Base-by-base conservation (phyloP, 2,797 vertebrate genomes). In the Carapus acus region DNA sequence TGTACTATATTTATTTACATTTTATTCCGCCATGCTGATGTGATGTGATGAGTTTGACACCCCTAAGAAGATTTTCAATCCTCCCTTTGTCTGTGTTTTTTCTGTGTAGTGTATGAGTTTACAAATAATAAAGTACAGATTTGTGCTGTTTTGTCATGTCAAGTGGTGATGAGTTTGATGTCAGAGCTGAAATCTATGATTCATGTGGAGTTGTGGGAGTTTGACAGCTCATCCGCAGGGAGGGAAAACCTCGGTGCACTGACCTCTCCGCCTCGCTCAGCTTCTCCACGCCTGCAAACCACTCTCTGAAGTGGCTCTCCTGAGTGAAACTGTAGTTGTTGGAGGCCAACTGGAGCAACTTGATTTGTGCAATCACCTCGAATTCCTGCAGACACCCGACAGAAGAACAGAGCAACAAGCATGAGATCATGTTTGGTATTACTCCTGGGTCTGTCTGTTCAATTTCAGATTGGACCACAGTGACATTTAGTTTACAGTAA, bases 281-380 rank as follows among this genome's bases (percentile, higher is more conserved):
- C 49, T 90, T 73, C 58, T 91, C 92, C 80, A 91, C 66, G 15
- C 87, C 78, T 3, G 83, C 86, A 69, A 95, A 93, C 94, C 93
- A 97, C 65, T 92, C 85, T 27, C 87, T 79, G 0, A 97, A 96
- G 61, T 77, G 88, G 7, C 83, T 82, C 48, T 92, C 91, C 6
- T 87, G 91, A 0, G 82, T 85, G 64, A 97, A 94, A 68, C 88
- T 96, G 85, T 97, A 97, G 79, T 91, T 96, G 79, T 96, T 97
- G 69, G 93, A 97, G 44, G 93, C 93, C 0, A 93, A 84, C 85
- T 96, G 94, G 2, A 97, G 90, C 63, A 97, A 86, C 67, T 95
- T 97, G 82, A 97, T 97, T 85, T 96, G 94, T 2, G 93, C 94
- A 0, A 97, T 96, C 63, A 97, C 92, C 75, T 97, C 93, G 0